Conservation (phyloP, 2,797 vertebrate genomes). For the Glossophaga mutica region DNA sequence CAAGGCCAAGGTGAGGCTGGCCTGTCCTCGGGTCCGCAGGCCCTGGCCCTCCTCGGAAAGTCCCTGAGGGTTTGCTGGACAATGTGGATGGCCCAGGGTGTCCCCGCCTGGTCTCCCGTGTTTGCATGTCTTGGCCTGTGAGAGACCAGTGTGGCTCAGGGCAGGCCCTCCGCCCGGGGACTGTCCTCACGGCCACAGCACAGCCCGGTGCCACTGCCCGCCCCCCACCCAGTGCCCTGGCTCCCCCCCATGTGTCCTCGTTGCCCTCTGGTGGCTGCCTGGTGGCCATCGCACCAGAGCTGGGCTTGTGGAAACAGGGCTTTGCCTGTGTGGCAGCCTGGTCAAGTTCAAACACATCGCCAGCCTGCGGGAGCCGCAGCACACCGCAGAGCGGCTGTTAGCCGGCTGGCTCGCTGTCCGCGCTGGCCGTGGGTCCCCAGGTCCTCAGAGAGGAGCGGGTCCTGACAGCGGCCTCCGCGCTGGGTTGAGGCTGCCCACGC, state of each 20-base stretch:
- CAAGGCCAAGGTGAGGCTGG: background rate
- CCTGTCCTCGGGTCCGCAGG: background rate
- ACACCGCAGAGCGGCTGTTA: too few relatives aligned
- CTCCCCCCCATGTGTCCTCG: background rate
- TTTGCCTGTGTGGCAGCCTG: background rate
- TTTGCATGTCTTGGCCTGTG: background rate
- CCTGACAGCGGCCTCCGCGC: too few relatives aligned
- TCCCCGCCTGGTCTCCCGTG: background rate
- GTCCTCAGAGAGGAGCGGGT: background rate
- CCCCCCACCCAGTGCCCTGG: rapidly evolving
- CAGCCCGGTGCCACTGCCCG: rapidly evolving
- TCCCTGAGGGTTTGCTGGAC: background rate
- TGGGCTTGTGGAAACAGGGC: background rate
- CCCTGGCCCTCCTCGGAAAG: background rate
- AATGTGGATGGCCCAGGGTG: background rate
- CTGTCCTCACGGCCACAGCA: background rate
- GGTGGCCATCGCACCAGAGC: background rate
- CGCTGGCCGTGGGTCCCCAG: too few relatives aligned
- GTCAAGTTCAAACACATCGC: background rate
- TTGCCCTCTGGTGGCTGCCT: background rate
- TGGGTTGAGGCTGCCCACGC: too few relatives aligned
- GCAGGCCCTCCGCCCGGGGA: background rate
- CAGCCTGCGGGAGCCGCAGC: background rate
- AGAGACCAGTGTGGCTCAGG: background rate
- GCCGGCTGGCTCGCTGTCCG: too few relatives aligned